Base-by-base conservation (phyloP, 2,888 invertebrate genomes). In the Melitaea athalia region DNA sequence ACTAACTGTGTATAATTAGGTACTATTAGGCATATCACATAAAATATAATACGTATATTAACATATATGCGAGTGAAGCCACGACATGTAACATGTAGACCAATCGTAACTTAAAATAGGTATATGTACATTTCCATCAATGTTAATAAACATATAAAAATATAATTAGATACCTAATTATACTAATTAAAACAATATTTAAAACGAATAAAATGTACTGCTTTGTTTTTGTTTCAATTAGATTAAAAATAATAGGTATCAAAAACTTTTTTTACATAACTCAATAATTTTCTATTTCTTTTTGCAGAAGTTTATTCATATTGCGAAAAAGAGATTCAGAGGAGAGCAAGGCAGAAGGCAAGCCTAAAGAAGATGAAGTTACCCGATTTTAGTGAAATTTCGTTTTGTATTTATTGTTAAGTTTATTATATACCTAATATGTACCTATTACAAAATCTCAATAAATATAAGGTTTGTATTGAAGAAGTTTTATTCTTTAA, bases 391-490 rank as follows among this genome's bases (percentile, higher is more conserved):
- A 81, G 86, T 79, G 73, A 71, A 76, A 75, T 75, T 70, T 60
- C 59, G 60, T 66, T 76, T 11, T 63, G 43, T 64, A 83, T 81
- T 82, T 85, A 86, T 82, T 85, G 71, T 80, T 85, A 82, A 70
- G 68, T 63, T 63, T 67, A 67, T 43, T 59, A 38, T 59, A 62
- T 68, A 64, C 57, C 78, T 80, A 81, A 79, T 81, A 77, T 79
- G 76, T 78, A 77, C 76, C 75, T 85, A 83, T 79, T 75, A 72
- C 78, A 87, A 89, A 89, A 88, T 91, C 88, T 90, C 88, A 91
- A 89, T 91, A 89, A 91, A 90, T 77, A 72, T 87, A 88, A 88
- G 86, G 74, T 87, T 90, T 89, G 73, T 89, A 88, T 83, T 73
- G 49, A 63, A 62, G 47, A 45, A 8, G 42, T 79, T 47, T 72